These are phyloP conservation scores for Clostera curtula DNA, from an alignment of 2,888 invertebrate species.

Conservation along the genomic window DNA sequence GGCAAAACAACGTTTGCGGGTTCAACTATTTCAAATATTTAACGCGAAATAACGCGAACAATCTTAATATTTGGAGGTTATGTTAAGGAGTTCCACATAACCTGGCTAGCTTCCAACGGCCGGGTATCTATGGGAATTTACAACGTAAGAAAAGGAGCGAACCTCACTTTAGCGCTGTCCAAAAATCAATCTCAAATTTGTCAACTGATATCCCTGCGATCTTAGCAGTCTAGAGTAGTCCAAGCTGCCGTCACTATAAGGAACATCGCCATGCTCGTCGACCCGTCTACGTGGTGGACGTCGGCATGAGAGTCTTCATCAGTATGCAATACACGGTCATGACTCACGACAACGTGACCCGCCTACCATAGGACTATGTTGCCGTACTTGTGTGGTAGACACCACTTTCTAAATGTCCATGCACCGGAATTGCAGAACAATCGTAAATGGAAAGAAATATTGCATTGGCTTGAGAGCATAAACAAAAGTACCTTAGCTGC, in stretches of 20 bases:
- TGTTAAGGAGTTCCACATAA: no score
- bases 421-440: no score
- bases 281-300: constrained; percentile 7
- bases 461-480: no score
- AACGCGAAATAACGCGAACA: no score
- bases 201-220: constrained; percentile 12
- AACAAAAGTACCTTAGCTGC: constrained; percentile 19
- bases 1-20: no score
- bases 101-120: no score
- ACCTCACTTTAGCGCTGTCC: no score
- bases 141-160: no score
- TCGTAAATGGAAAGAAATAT: no score
- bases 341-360: constrained; percentile 48
- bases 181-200: constrained; percentile 5
- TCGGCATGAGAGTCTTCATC: constrained; percentile 34
- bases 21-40: no score
- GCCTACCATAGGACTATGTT: constrained; percentile 40
- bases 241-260: constrained; percentile 16
- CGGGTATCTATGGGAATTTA: no score
- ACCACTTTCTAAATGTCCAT: constrained; percentile 38
- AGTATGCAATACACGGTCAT: constrained; percentile 50
- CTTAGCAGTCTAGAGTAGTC: constrained; percentile 9
- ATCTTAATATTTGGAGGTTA: no score
- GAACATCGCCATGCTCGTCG: constrained; percentile 21
- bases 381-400: constrained; percentile 34